These are phyloP conservation scores for Anarrhichthys ocellatus DNA, from an alignment of 2,113 vertebrate species.

Conservation along the genomic window DNA sequence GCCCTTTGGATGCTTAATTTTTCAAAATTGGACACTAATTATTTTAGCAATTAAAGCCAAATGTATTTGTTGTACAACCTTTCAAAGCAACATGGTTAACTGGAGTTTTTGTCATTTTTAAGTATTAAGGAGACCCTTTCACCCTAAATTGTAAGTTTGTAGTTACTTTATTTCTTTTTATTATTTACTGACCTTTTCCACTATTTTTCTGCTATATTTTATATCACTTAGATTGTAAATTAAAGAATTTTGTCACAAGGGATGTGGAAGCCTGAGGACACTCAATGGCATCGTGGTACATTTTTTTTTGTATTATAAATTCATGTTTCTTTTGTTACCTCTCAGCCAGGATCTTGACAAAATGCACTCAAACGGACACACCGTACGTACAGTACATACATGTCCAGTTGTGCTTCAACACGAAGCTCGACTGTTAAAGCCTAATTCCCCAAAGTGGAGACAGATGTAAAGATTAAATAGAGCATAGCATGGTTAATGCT, in stretches of 20 bases:
- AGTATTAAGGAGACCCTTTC: background rate
- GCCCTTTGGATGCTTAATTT: background rate
- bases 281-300: background rate
- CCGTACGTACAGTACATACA: background rate
- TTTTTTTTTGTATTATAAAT: background rate
- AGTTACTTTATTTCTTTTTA: background rate
- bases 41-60: background rate
- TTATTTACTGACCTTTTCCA: background rate
- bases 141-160: background rate
- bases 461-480: constrained; percentile 72
- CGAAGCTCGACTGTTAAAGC: background rate
- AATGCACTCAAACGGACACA: background rate
- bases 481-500: constrained; percentile 61
- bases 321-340: background rate
- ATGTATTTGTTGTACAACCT: background rate
- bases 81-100: background rate
- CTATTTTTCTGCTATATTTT: background rate
- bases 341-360: background rate
- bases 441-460: constrained; percentile 58
- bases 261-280: background rate
- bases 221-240: background rate
- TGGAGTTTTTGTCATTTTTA: background rate
- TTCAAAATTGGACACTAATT: background rate
- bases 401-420: constrained; percentile 11
- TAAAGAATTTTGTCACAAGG: background rate